These are phyloP conservation scores for Drosophila lacteicornis DNA, from an alignment of 1,140 invertebrate species.

Conservation along the genomic window DNA sequence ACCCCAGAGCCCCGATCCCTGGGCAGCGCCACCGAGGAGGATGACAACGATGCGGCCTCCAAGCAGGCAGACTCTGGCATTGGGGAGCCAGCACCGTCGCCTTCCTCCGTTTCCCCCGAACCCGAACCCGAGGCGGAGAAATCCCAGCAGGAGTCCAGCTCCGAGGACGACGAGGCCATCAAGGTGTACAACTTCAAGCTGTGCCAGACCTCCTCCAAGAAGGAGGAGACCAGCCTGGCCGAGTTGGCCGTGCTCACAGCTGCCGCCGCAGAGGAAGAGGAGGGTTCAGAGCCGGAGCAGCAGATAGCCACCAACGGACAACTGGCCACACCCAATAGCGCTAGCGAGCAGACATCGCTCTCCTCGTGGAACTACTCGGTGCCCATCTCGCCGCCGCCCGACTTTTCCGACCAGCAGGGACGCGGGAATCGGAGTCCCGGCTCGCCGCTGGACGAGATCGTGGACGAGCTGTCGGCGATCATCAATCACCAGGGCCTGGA, in stretches of 20 bases:
- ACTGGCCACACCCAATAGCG: constrained; percentile 47
- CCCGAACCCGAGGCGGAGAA: constrained; percentile 59
- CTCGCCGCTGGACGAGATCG: constrained; percentile 73
- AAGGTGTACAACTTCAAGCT: constrained; percentile 84
- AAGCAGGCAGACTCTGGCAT: constrained; percentile 82
- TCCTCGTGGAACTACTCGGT: constrained; percentile 79
- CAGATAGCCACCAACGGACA: constrained; percentile 8
- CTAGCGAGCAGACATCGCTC: constrained; percentile 62
- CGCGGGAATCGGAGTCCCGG: constrained; percentile 27
- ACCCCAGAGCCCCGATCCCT: constrained; percentile 78
- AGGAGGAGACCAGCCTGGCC: constrained; percentile 47
- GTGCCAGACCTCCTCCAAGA: constrained; percentile 72
- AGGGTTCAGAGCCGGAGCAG: not conserved
- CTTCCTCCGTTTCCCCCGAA: constrained; percentile 40
- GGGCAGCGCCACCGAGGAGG: constrained; percentile 61
- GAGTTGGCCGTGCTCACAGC: constrained; percentile 53
- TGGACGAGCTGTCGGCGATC: constrained; percentile 73
- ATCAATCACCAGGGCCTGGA: constrained; percentile 78
- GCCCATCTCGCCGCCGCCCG: constrained; percentile 80
- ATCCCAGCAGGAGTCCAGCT: constrained; percentile 73
- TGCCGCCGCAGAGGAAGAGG: constrained; percentile 1
- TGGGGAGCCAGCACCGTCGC: constrained; percentile 71
- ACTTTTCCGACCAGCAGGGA: constrained; percentile 68
- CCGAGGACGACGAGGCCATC: constrained; percentile 81
- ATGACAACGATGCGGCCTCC: constrained; percentile 65